phyloP scores from a whole-genome alignment of 2,113 vertebrate genomes.

The Prietella phreatophila region DNA sequence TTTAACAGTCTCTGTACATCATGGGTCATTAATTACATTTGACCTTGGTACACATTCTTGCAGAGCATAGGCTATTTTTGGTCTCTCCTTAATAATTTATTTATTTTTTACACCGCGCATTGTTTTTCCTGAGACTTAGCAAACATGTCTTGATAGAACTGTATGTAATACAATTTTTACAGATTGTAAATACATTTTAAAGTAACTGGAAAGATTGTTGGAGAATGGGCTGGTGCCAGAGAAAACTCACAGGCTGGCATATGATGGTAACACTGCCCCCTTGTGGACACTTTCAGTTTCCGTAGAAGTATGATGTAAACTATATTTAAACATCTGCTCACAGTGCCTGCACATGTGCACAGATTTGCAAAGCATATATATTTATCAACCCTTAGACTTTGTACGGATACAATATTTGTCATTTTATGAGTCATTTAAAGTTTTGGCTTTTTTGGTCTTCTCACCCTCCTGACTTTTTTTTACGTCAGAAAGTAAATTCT shows the following conservation, averaged over 20 bases:
- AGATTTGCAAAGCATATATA: neutral
- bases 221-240: neutral
- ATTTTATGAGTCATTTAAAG: neutral
- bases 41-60: neutral
- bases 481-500: neutral
- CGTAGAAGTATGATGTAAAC: neutral
- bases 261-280: neutral
- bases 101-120: neutral
- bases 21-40: neutral
- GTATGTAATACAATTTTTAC: neutral
- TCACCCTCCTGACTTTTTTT: neutral
- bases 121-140: neutral
- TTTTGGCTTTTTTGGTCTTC: neutral
- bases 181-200: neutral
- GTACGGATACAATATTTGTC: neutral
- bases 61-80: neutral
- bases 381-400: neutral
- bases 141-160: neutral
- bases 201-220: neutral
- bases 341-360: neutral
- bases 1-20: neutral
- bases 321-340: neutral
- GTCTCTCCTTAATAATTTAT: neutral
- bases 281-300: neutral
- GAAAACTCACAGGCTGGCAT: neutral